These are phyloP conservation scores for Hyles vespertilio DNA, from an alignment of 1,140 invertebrate genomes.

Conservation along the genomic window DNA sequence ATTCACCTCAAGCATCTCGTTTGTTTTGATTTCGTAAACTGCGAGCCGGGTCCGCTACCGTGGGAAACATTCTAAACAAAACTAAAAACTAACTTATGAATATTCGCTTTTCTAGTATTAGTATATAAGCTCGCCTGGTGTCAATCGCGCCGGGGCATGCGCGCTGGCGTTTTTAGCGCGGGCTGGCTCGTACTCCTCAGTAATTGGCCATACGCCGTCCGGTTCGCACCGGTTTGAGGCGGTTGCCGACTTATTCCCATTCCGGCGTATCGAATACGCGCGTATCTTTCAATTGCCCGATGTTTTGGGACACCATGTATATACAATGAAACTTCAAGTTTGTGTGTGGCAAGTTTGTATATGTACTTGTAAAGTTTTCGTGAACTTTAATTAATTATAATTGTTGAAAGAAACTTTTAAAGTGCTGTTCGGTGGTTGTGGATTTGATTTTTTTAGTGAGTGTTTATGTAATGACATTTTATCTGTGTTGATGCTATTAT, in stretches of 20 bases:
- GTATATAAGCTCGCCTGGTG: constrained; percentile 51
- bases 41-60: constrained; percentile 25
- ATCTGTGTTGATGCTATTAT: too few species aligned
- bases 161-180: constrained; percentile 39
- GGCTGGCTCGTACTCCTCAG: constrained; percentile 53
- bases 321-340: too few species aligned
- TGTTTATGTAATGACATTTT: too few species aligned
- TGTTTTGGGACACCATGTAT: not conserved
- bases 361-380: too few species aligned
- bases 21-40: constrained; percentile 27
- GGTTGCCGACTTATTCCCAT: constrained; percentile 3
- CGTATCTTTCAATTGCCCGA: not conserved
- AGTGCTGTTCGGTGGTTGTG: too few species aligned
- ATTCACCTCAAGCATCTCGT: constrained; percentile 19
- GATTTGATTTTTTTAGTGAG: too few species aligned
- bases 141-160: constrained; percentile 60
- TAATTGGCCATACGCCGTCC: constrained; percentile 61
- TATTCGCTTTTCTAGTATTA: constrained; percentile 45
- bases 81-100: constrained; percentile 66
- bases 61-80: constrained; percentile 51
- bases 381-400: too few species aligned
- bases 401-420: too few species aligned
- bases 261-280: constrained; percentile 1
- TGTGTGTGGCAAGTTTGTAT: too few species aligned
- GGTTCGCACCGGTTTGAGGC: constrained; percentile 30